Base-by-base conservation (phyloP, 2,113 vertebrate genomes). In the Salvelinus alpinus region DNA sequence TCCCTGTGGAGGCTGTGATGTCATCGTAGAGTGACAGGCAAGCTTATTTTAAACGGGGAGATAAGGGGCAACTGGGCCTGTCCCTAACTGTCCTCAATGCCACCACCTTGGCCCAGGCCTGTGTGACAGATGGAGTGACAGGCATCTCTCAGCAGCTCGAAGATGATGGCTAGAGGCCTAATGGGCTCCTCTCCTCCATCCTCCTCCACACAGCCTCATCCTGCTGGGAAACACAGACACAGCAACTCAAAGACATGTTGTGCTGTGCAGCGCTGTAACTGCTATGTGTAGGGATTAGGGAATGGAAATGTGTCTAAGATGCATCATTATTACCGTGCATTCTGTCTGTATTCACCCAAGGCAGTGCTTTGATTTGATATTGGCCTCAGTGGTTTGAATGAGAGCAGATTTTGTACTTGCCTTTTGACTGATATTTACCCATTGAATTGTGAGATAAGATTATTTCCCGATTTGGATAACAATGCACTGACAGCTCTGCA, bases 101-200 rank as follows among this genome's bases (percentile, higher is more conserved):
- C 5, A 48, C 70, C 51, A 71, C 48, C 70, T 71, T 48, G 47
- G 29, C 70, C 51, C 51, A 57, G 51, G 70, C 54, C n/a, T 71
- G 51, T 57, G 70, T 71, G 59, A 62, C 59, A 9, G 59, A 62
- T n/a, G n/a, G 31, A 27, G 18, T 20, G 8, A 31, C 38, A 44
- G 38, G 8, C 9, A 9, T 44, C 18, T 34, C 31, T 34, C 66
- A 9, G 66, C 9, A 25, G 69, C 22, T 51, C 38, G 18, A 16
- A 71, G 48, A 2, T 59, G 51, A 71, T 4, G 8, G 69, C 44
- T 38, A 29, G 47, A 57, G 13, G 14, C 47, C 48, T 71, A 71
- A 71, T 59, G 27, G 47, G 64, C 11, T 66, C 3, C 24, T 31
- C 64, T 18, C 2, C 64, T 27, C 12, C 64, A 66, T 24, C 24